Base-by-base conservation (phyloP, 2,888 invertebrate genomes). In the Stenolophus ochropezus region DNA sequence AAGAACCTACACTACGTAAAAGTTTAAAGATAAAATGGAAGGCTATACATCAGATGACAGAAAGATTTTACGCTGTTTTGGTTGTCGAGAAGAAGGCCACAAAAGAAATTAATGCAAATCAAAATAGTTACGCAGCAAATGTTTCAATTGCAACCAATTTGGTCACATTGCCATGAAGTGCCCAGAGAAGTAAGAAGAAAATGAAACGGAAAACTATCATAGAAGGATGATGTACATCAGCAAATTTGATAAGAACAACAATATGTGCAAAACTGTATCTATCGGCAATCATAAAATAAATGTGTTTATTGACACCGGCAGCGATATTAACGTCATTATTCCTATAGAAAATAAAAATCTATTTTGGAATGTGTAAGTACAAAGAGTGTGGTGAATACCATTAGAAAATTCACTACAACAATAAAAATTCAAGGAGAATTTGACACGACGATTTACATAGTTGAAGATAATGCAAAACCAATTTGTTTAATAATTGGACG, bases 141-240 rank as follows among this genome's bases (percentile, higher is more conserved):
- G 85, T 83, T 85, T 85, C 25, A 76, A 73, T 3, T 85, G 85
- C 73, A 56, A 80, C 6, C 53, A 82, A 25, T 83, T 81, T 61
- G 85, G 85, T 1, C 85, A 85, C 61, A 76, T 82, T 83, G 18
- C 82, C 81, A 18, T n/a, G 6, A 51, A 79, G 8, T 82, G 79
- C 81, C 33, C 33, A 33, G 33, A 33, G 8, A 8, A 83, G 76
- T 42, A 27, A 42, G 14, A 5, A 27, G 20, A 18, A 33, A 33
- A 8, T 33, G 53, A 53, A 18, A 53, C 8, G 16, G 6, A 33
- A 56, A 18, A 14, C 27, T 5, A 27, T 6, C 5, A 77, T 21
- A 16, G 23, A n/a, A 16, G 11, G 8, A 21, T 20, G 53, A 4
- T 8, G 18, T 18, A 18, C 0, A 3, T 8, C 33, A 33, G 11